Evolutionary conservation across 2,113 vertebrate genomes (phyloP).

Genomic region (Peromyscus leucopus): DNA sequence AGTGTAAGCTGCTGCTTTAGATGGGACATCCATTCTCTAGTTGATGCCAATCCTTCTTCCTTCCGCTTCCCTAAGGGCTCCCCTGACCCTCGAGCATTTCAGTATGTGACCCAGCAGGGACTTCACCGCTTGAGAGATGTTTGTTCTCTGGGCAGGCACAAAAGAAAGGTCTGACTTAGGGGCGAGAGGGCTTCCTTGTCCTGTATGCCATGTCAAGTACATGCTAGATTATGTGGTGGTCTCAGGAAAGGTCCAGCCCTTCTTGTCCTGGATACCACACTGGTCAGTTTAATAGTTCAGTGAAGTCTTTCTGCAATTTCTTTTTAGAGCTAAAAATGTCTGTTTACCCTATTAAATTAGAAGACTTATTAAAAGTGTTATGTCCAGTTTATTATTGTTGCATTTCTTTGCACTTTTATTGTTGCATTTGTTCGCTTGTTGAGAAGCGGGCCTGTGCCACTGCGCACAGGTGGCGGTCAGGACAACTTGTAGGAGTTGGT

Average conservation of each 20-base stretch:
- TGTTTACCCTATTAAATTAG: not conserved
- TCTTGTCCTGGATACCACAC: not conserved
- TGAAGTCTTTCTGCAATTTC: slow-evolving; percentile 40
- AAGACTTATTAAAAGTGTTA: not conserved
- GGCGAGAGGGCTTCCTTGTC: not conserved
- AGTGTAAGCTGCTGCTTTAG: not conserved
- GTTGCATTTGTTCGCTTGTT: not conserved
- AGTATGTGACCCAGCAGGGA: not conserved
- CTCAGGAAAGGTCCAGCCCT: not conserved
- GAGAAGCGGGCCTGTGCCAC: not conserved
- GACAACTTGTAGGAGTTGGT: not conserved
- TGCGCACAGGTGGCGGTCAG: not conserved
- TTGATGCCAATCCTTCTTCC: not conserved
- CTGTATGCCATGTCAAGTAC: not conserved
- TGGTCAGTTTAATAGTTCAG: slow-evolving; percentile 39
- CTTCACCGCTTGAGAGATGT: not conserved
- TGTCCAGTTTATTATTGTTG: not conserved
- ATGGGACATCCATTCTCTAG: no score
- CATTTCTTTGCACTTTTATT: not conserved
- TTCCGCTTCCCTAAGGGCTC: not conserved
- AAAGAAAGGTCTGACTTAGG: not conserved
- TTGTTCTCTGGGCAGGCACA: not conserved
- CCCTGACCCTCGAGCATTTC: not conserved
- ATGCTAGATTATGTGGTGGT: not conserved
- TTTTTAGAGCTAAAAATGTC: not conserved